Base-by-base conservation (phyloP, 1,140 invertebrate species). In the Stegodyphus dumicola region DNA sequence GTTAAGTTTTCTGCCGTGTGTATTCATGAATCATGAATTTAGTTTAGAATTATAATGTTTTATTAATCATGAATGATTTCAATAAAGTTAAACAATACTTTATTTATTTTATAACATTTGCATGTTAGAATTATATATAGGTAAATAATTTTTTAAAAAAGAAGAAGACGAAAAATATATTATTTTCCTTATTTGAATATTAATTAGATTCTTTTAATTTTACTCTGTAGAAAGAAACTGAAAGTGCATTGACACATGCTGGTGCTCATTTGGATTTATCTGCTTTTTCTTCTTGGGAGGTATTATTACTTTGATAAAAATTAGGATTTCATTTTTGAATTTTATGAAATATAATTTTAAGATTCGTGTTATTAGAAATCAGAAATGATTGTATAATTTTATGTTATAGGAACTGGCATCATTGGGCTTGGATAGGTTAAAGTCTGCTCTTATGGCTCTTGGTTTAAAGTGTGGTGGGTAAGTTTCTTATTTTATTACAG, bases 391-490 rank as follows among this genome's bases (percentile, higher is more conserved):
- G 60, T 64, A 11, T 11, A 17, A 33, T 33, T 33, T 33, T 33
- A 33, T 33, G 4, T 83, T 87, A 77, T 56, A 87, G 87, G 98
- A 99, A 91, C 91, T 99, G 84, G 97, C 97, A 5, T 98, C 97
- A 7, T 91, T 99, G 7, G 99, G 98, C 65, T 91, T 99, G 87
- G 98, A 99, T 92, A 94, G 98, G 90, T 92, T 99, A 4, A 99
- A 99, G 90, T 98, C 97, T 15, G 99, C 98, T 10, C 91, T 99
- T 2, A 95, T 99, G 94, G 98, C 98, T 6, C 91, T 99, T n/a
- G 96, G 97, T 1, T 92, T 99, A 0, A 99, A 99, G 91, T 99
- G 99, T 92, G 99, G 99, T 83, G 99, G 98, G 93, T 93, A 91
- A 90, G 89, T 89, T 33, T 3, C 33, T 33, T 33, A 33, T 33